Conservation (phyloP, 37 sponge, comb jelly and placozoan species). For the Beroe ovata region DNA sequence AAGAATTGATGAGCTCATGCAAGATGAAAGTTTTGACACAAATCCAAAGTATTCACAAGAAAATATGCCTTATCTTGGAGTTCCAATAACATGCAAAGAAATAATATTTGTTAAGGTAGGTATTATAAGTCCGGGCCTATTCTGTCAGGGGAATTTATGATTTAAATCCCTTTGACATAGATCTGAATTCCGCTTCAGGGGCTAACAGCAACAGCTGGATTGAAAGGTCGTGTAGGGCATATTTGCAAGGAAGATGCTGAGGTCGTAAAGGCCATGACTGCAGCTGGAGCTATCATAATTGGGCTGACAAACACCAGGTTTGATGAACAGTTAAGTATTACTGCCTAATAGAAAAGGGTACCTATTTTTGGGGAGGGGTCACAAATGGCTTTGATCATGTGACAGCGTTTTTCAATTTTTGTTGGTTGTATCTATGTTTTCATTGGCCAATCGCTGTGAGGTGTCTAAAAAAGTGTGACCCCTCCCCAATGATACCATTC, state of each 20-base stretch:
- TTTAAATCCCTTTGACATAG: no score
- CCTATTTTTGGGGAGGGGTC: no score
- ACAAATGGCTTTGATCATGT: no score
- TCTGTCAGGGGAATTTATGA: background rate
- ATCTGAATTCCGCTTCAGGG: conserved; percentile 66
- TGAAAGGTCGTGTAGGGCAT: conserved; percentile 54
- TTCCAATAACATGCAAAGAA: conserved; percentile 75
- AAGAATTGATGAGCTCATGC: conserved; percentile 54
- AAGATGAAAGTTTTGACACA: background rate
- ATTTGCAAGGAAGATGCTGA: conserved; percentile 70
- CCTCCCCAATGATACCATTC: no score
- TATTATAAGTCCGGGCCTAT: background rate
- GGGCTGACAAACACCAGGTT: conserved; percentile 71
- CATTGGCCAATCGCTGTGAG: no score
- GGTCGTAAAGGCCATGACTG: conserved; percentile 68
- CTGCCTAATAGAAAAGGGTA: background rate
- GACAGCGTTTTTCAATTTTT: no score
- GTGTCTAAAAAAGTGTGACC: no score
- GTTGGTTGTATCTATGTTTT: no score
- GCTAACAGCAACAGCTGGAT: conserved; percentile 71
- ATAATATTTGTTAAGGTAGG: conserved; percentile 65
- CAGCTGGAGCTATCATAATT: conserved; percentile 74
- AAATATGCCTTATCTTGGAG: conserved; percentile 70
- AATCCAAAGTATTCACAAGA: conserved; percentile 45
- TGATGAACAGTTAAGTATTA: background rate